phyloP scores from a whole-genome alignment of 2,113 vertebrate genomes.

The Hippoglossus stenolepis region DNA sequence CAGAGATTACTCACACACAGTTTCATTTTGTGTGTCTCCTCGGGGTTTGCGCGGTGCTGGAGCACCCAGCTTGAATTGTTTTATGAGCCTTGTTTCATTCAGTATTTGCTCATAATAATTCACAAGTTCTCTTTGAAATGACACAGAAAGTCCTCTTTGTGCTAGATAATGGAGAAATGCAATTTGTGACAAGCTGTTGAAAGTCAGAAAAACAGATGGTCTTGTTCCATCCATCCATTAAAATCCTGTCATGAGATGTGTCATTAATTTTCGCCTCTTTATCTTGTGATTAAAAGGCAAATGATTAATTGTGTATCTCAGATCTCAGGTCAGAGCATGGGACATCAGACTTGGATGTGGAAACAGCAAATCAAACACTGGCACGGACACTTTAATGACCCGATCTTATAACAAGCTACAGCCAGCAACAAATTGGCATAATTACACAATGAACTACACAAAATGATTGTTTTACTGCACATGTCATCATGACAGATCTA shows the following conservation, averaged over 20 bases:
- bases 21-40: background rate
- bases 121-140: constrained; percentile 6
- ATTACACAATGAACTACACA: background rate
- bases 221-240: background rate
- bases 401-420: background rate
- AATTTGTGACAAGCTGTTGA: constrained; percentile 19
- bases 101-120: constrained; percentile 12
- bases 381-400: background rate
- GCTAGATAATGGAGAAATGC: constrained; percentile 11
- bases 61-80: background rate
- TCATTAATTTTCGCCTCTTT: constrained; percentile 4
- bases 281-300: constrained; percentile 9
- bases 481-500: too few relatives aligned
- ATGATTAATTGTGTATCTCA: background rate
- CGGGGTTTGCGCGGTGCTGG: background rate
- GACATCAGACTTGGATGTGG: background rate
- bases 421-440: background rate
- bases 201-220: constrained; percentile 27
- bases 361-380: background rate
- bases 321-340: background rate
- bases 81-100: constrained; percentile 22
- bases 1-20: background rate
- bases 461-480: background rate
- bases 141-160: background rate
- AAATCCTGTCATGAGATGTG: constrained; percentile 1